Conservation (phyloP, 2,113 vertebrate species). For the Chelonoidis abingdonii region DNA sequence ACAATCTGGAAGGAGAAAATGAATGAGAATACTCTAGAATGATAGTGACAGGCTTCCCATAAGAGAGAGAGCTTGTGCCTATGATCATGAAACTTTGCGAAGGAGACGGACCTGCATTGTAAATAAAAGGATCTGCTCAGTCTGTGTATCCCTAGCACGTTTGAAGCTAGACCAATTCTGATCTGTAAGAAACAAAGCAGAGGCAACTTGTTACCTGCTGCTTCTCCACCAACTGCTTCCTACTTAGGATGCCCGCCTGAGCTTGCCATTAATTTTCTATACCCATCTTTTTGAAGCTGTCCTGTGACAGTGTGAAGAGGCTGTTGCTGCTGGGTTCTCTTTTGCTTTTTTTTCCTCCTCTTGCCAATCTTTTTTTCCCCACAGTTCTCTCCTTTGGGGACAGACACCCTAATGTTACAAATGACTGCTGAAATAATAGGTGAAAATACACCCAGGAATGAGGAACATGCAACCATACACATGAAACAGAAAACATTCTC, state of each 20-base stretch:
- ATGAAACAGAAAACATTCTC: conserved; percentile 8
- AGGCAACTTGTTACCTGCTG: conserved; percentile 49
- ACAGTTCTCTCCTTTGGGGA: background rate
- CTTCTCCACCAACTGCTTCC: conserved; percentile 12
- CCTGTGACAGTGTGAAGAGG: background rate
- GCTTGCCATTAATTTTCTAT: conserved; percentile 5
- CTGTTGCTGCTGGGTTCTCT: background rate
- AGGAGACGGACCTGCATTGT: background rate
- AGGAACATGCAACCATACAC: background rate
- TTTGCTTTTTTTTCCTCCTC: background rate
- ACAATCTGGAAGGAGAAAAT: conserved; percentile 10
- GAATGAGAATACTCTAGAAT: background rate
- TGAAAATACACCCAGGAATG: conserved; percentile 18
- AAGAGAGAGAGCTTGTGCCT: conserved; percentile 6
- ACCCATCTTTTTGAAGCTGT: conserved; percentile 16
- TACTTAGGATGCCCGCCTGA: background rate
- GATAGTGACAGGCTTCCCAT: background rate
- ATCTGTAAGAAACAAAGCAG: conserved; percentile 38
- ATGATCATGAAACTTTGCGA: background rate
- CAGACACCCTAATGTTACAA: background rate
- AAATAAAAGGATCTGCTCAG: conserved; percentile 39
- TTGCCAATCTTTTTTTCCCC: background rate
- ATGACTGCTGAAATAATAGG: background rate
- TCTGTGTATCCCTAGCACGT: background rate
- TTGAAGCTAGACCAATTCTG: conserved; percentile 40